Evolutionary conservation across 2,888 invertebrate species (phyloP), one percentile per base, ranked within the genome.

Genomic region (Cheilosia grossa): DNA sequence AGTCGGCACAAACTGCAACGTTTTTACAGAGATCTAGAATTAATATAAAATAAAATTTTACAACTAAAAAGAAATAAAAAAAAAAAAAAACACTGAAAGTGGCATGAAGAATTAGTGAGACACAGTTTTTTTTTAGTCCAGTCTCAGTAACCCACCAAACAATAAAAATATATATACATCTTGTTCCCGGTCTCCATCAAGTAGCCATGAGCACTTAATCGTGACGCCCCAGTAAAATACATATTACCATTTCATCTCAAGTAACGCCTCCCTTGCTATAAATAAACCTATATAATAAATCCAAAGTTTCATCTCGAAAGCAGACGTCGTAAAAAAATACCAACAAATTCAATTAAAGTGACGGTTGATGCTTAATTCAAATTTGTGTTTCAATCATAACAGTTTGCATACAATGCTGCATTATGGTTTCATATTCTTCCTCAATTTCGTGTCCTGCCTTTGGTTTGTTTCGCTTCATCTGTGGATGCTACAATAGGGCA

Each of bases 401-500:
- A 63, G 69, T 81, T 51, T 58, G 37, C 27, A 47, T 33, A n/a
- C 42, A 49, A 56, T 54, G 37, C 40, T 40, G 44, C 30, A 70
- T 82, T 54, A 40, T 59, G 70, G 58, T 61, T 49, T 81, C 37
- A 51, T 56, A 33, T 61, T 75, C 49, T 56, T 19, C 40, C 15
- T 44, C 17, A 61, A 66, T 67, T 80, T 74, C 27, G n/a, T 58
- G 40, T 67, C n/a, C n/a, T 19, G 17, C 17, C 9, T 75, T 51
- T 66, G 24, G 27, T 54, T 53, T 54, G 21, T 49, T 33, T 51
- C 37, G 51, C 42, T 70, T 59, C 58, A 54, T 59, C 51, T 33
- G 15, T 61, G 44, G 54, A 19, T 81, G 69, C 17, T 75, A 70
- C 37, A 75, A 81, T 75, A 64, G 77, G 66, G 59, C 77, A 72